Conservation (phyloP, 2,888 invertebrate species). For the Gymnoscelis rufifasciata region DNA sequence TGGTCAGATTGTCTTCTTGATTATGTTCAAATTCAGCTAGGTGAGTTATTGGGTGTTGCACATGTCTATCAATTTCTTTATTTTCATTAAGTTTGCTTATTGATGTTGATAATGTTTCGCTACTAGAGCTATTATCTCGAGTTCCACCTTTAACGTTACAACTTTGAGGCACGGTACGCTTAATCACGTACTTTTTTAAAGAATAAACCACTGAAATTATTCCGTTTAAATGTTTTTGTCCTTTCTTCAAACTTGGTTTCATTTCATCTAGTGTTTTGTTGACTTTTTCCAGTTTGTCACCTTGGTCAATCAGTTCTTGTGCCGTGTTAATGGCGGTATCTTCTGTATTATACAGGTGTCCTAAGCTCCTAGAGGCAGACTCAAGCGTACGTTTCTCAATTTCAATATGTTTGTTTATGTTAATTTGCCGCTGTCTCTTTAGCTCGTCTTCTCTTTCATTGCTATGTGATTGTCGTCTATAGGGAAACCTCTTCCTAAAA, state of each 20-base stretch:
- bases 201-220: conserved; percentile 98
- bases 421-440: conserved; percentile 84
- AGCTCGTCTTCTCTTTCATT: conserved; percentile 47
- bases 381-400: conserved; percentile 90
- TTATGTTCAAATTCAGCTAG: background rate
- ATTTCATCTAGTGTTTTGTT: conserved; percentile 93
- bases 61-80: background rate
- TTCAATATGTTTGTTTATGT: conserved; percentile 84
- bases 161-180: conserved; percentile 53
- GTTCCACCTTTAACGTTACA: background rate
- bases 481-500: conserved; percentile 9
- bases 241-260: conserved; percentile 90
- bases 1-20: background rate
- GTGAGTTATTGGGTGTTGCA: background rate
- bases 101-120: background rate
- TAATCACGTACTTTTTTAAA: conserved; percentile 92
- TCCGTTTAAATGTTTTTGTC: conserved; percentile 95
- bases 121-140: background rate
- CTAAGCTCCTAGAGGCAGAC: conserved; percentile 88
- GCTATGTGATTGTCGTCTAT: conserved; percentile 1
- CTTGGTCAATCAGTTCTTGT: conserved; percentile 91
- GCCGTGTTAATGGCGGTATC: conserved; percentile 95
- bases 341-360: conserved; percentile 92
- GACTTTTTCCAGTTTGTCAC: conserved; percentile 93
- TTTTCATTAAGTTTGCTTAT: background rate